Percentiles rank a stretch among this genome's conserved stretches.
These are phyloP conservation scores for Colletes collaris DNA, from an alignment of 2,888 invertebrate species.

Conservation along the genomic window DNA sequence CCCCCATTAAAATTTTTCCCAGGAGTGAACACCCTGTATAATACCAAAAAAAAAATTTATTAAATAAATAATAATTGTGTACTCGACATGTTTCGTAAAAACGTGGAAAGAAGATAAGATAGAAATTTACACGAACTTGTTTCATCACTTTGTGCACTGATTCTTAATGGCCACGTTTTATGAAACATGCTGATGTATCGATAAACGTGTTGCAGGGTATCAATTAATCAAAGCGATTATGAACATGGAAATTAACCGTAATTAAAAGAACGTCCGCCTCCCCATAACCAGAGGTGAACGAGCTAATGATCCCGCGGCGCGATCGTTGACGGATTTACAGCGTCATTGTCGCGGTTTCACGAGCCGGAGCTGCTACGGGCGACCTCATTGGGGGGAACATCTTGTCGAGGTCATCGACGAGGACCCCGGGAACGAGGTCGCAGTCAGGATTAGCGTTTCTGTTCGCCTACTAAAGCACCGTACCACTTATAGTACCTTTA, in stretches of 20 bases:
- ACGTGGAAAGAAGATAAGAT: too few species aligned
- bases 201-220: too few species aligned
- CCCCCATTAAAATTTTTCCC: too few species aligned
- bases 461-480: conserved; percentile 68
- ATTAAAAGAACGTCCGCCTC: conserved; percentile 2
- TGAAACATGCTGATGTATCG: too few species aligned
- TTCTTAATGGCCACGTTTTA: too few species aligned
- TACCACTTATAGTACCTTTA: conserved; percentile 63
- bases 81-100: too few species aligned
- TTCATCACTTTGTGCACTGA: too few species aligned
- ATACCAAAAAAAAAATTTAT: too few species aligned
- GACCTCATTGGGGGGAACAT: conserved; percentile 61
- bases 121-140: too few species aligned
- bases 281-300: conserved; percentile 44
- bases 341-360: conserved; percentile 65
- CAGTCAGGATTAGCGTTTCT: conserved; percentile 73
- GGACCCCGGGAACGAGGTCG: conserved; percentile 74
- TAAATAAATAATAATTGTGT: too few species aligned
- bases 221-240: background rate
- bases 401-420: conserved; percentile 71
- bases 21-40: too few species aligned
- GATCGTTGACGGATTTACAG: conserved; percentile 71
- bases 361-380: conserved; percentile 19
- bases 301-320: conserved; percentile 57
- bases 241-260: conserved; percentile 10